These are phyloP conservation scores for Chrysomallon squamiferum DNA, from an alignment of 1,140 invertebrate genomes.

Conservation along the genomic window DNA sequence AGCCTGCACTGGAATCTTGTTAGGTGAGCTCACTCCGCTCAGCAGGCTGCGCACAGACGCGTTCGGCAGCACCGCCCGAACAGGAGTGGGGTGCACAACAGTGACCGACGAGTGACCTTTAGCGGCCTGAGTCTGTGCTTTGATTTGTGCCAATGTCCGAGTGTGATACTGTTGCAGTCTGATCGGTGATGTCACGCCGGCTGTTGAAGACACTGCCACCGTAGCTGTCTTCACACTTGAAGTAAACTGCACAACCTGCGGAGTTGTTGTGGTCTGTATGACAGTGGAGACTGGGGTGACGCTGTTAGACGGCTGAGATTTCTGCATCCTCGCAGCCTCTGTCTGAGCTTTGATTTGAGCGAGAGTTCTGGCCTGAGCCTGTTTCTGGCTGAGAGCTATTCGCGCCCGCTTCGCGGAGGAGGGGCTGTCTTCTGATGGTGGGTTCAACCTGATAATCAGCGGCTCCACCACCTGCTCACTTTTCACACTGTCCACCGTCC, in stretches of 20 bases:
- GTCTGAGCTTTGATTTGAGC: conserved; percentile 53
- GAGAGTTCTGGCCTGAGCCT: conserved; percentile 42
- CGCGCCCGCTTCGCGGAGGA: conserved; percentile 21
- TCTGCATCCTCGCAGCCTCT: conserved; percentile 33
- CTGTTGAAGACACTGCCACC: neutral
- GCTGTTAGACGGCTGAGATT: conserved; percentile 12
- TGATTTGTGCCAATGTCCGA: conserved; percentile 58
- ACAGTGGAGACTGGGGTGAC: neutral
- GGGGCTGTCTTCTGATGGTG: conserved; percentile 3
- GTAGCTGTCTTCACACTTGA: neutral
- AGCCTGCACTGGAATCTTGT: conserved; percentile 13
- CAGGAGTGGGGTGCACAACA: neutral
- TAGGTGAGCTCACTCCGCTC: neutral
- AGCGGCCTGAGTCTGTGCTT: conserved; percentile 53
- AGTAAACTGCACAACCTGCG: conserved; percentile 1
- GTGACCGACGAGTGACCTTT: conserved; percentile 19
- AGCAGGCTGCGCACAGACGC: conserved; percentile 26
- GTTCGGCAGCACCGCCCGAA: conserved; percentile 1
- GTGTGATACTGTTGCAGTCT: conserved; percentile 40
- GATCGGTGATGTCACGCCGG: conserved; percentile 16
- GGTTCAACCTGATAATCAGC: conserved; percentile 23
- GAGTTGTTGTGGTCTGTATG: neutral
- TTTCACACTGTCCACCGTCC: neutral
- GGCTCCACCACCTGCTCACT: conserved; percentile 16
- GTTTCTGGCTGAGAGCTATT: conserved; percentile 27